Base-by-base conservation (phyloP, 2,113 vertebrate genomes). In the Donacobius atricapilla region DNA sequence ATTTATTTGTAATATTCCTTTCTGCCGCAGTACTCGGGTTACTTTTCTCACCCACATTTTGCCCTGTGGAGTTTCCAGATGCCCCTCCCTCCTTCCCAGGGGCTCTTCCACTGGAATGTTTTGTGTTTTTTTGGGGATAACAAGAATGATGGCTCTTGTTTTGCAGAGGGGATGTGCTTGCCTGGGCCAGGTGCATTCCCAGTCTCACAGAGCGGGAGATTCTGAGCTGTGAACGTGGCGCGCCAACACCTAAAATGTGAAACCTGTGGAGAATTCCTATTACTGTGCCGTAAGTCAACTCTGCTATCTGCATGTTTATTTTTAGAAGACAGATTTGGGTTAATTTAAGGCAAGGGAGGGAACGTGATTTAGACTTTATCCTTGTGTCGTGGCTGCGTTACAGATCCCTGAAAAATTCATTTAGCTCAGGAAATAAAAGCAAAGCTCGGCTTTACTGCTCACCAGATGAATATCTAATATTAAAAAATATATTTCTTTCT, bases 301-400 rank as follows among this genome's bases (percentile, higher is more conserved):
- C 66, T 70, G 9, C 14, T 37, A 7, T 16, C 78, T 56, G 10
- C 14, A 20, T 53, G 0, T 3, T 82, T 33, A 4, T n/a, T 85
- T 76, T 53, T n/a, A 48, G 48, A 2, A 40, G 33, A 1, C 47
- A n/a, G 15, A 6, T 56, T 68, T 40, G 24, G 44, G 15, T 50
- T 40, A 1, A 27, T 44, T 56, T 50, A 31, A 82, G 56, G 60
- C 19, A 31, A n/a, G 4, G 44, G 45, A 72, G 20, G 40, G 22
- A 27, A 12, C 1, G 1, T 19, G 8, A 42, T 48, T 45, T 40
- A 8, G 30, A 0, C 15, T 75, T 18, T 2, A 8, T 47, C 54
- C 30, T 60, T 61, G 25, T 28, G 4, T 47, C 1, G 1, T 10
- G 15, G 25, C 45, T 14, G 3, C 0, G 0, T 60, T 76, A 4